Evolutionary conservation across 2,113 vertebrate genomes (phyloP).

Genomic region (Hemibagrus wyckioides): DNA sequence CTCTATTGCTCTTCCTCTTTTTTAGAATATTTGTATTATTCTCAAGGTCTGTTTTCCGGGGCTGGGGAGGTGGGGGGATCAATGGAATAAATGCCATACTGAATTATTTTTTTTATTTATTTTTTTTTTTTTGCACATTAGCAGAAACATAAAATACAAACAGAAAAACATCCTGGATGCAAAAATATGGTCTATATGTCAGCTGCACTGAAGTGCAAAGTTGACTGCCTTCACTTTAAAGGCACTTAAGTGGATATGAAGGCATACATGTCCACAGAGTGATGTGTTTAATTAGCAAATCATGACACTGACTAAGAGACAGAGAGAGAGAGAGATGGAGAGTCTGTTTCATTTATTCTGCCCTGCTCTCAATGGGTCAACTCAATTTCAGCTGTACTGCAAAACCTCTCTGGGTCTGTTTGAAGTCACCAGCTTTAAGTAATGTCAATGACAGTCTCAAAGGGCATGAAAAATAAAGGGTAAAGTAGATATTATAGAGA

Average conservation of each 20-base stretch:
- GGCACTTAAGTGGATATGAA: conserved; percentile 39
- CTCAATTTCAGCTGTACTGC: conserved; percentile 63
- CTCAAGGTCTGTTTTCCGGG: not conserved
- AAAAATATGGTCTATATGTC: not conserved
- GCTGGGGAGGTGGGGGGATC: no score
- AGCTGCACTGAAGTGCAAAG: not conserved
- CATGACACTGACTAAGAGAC: conserved; percentile 48
- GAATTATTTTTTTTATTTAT: not conserved
- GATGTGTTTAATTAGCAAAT: conserved; percentile 72
- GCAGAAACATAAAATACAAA: not conserved
- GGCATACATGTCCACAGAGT: conserved; percentile 60
- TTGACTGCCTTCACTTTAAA: conserved; percentile 52
- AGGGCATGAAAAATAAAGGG: conserved; percentile 47
- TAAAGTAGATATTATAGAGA: conserved; percentile 35
- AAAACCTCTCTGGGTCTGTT: conserved; percentile 65
- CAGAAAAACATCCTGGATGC: not conserved
- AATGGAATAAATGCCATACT: not conserved
- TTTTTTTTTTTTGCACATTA: not conserved
- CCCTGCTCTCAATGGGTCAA: conserved; percentile 65
- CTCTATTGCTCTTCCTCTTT: not conserved
- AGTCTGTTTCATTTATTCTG: conserved; percentile 59
- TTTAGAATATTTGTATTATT: not conserved
- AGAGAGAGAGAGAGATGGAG: conserved; percentile 14
- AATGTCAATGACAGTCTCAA: conserved; percentile 58
- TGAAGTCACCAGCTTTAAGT: conserved; percentile 63